Evolutionary conservation across 1,140 invertebrate genomes (phyloP).

Genomic region (Drosophila asahinai): DNA sequence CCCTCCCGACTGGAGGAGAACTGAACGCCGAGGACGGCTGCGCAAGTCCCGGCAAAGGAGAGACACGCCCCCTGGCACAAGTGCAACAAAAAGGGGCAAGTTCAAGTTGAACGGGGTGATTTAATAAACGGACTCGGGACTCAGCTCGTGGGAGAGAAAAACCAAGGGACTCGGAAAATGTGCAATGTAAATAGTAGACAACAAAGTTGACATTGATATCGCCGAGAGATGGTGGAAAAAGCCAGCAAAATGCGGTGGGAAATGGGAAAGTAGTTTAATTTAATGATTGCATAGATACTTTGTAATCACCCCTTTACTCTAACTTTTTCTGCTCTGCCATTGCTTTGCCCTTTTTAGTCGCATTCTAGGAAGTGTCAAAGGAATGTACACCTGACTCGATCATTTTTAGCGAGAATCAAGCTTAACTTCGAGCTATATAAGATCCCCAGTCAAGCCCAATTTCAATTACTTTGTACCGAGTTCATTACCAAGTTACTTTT

Average conservation of each 20-base stretch:
- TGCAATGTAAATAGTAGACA: conserved; percentile 48
- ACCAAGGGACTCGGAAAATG: conserved; percentile 19
- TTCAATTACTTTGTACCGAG: conserved; percentile 12
- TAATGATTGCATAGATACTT: conserved; percentile 24
- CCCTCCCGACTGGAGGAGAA: conserved; percentile 64
- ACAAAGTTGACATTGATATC: conserved; percentile 78
- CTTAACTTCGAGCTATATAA: conserved; percentile 2
- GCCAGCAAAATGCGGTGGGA: background rate
- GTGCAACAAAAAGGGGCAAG: conserved; percentile 44
- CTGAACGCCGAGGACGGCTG: conserved; percentile 22
- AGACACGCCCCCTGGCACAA: conserved; percentile 55
- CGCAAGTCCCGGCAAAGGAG: conserved; percentile 59
- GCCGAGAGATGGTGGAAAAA: background rate
- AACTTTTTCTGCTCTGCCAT: background rate
- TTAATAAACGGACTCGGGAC: conserved; percentile 64
- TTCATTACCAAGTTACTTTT: background rate
- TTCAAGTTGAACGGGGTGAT: conserved; percentile 62
- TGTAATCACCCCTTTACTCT: background rate
- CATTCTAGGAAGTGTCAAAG: conserved; percentile 39
- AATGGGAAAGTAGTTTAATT: conserved; percentile 15
- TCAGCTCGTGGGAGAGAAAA: conserved; percentile 8
- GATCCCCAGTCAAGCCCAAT: background rate
- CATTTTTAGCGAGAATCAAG: conserved; percentile 30
- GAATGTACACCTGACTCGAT: conserved; percentile 16
- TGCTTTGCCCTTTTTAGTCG: background rate